These are phyloP conservation scores for Prionace glauca DNA, from an alignment of 2,797 vertebrate species.

Conservation along the genomic window DNA sequence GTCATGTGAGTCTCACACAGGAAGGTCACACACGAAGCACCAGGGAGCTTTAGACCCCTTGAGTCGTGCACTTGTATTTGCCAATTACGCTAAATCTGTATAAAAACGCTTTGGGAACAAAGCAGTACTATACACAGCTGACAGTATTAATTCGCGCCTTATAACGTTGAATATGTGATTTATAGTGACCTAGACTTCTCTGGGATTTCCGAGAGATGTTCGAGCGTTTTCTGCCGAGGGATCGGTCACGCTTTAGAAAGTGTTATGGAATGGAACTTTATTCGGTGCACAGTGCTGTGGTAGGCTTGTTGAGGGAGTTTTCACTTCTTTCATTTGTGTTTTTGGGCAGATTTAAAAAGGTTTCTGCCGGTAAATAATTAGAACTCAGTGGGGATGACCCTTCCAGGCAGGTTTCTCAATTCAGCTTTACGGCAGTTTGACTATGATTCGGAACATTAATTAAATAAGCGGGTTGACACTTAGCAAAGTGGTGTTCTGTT, in stretches of 20 bases:
- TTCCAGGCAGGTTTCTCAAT: background rate
- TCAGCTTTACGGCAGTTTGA: background rate
- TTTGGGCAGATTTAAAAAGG: background rate
- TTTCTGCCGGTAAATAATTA: background rate
- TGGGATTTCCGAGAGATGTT: background rate
- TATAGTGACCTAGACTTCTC: background rate
- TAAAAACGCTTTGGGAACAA: background rate
- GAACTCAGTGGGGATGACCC: background rate
- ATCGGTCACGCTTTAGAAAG: background rate
- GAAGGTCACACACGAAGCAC: slow-evolving; percentile 19
- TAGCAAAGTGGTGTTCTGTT: background rate
- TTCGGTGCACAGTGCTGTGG: too few relatives aligned
- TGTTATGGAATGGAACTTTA: background rate
- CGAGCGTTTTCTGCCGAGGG: background rate
- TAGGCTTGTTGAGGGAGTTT: background rate
- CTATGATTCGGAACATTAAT: background rate
- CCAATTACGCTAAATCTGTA: background rate
- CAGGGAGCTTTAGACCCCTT: background rate
- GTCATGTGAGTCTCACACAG: slow-evolving; percentile 23
- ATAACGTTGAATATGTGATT: background rate
- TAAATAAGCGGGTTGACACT: background rate
- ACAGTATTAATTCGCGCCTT: background rate
- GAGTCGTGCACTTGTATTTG: background rate
- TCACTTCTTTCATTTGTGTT: background rate
- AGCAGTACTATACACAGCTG: background rate